A percentile compares a stretch with the other conserved stretches of the same genome.
Evolutionary conservation across 2,113 vertebrate species (phyloP).

Genomic region (Caretta caretta): DNA sequence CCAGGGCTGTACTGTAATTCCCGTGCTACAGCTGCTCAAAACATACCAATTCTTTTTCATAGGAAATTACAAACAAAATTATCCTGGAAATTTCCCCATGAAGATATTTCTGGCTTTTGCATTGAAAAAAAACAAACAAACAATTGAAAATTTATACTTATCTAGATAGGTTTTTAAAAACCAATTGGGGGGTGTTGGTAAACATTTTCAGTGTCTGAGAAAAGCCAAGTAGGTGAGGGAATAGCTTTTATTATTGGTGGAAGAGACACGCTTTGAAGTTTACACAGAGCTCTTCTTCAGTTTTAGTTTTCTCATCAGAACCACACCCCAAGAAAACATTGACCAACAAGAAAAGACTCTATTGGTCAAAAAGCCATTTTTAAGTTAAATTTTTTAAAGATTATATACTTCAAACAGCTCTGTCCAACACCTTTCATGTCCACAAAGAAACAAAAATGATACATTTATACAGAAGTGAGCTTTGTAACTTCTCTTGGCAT

Average conservation of each 20-base stretch:
- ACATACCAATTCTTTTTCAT: no score
- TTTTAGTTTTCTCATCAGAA: not conserved
- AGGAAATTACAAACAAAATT: no score
- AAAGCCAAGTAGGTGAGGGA: not conserved
- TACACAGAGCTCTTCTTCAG: not conserved
- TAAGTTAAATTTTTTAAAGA: not conserved
- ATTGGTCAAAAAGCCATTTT: not conserved
- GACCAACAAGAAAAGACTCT: not conserved
- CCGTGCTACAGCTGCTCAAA: no score
- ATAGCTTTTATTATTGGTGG: not conserved
- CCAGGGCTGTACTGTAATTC: no score
- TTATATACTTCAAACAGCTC: not conserved
- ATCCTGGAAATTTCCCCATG: no score
- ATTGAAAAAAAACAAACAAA: no score
- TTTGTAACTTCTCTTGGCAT: not conserved
- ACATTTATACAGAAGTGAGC: not conserved
- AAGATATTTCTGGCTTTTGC: no score
- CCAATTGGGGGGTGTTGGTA: no score
- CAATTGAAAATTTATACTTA: no score
- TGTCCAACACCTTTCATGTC: not conserved
- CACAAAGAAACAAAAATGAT: no score
- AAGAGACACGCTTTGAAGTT: not conserved
- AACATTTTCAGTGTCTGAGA: not conserved
- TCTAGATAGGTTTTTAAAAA: no score
- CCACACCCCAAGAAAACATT: not conserved